Conservation (phyloP, 2,113 vertebrate genomes). For the Strigops habroptila region DNA sequence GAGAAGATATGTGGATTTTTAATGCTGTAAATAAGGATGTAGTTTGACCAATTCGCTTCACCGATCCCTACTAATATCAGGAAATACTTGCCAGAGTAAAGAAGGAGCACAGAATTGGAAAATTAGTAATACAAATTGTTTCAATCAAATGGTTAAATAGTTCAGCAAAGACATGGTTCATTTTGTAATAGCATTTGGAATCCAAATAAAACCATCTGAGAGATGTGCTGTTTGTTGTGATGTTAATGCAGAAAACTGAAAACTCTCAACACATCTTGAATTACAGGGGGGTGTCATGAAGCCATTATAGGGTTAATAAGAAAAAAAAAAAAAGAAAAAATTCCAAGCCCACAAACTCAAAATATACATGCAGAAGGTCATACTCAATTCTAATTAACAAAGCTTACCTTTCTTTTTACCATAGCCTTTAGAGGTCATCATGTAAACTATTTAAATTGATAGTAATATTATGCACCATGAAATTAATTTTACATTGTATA, state of each 20-base stretch:
- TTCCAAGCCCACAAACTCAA: slow-evolving; percentile 15
- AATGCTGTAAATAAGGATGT: slow-evolving; percentile 26
- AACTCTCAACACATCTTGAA: background rate
- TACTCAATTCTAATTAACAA: slow-evolving; percentile 56
- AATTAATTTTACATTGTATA: slow-evolving; percentile 77
- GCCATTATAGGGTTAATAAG: background rate
- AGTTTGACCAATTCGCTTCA: slow-evolving; percentile 5
- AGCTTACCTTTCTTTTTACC: slow-evolving; percentile 63
- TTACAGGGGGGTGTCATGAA: background rate
- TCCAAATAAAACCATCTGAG: background rate
- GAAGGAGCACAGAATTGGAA: slow-evolving; percentile 10
- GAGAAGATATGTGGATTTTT: background rate
- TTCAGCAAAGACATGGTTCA: background rate
- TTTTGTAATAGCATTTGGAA: slow-evolving; percentile 21
- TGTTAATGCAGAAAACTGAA: background rate
- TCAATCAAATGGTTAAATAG: slow-evolving; percentile 6
- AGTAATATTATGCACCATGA: slow-evolving; percentile 64
- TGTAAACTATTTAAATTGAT: slow-evolving; percentile 70
- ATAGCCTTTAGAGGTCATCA: slow-evolving; percentile 56
- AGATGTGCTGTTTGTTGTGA: background rate
- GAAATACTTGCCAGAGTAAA: slow-evolving; percentile 32
- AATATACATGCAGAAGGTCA: background rate
- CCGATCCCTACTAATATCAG: background rate
- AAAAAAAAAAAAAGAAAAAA: background rate
- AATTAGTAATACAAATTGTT: slow-evolving; percentile 29